Percentiles rank a stretch among this genome's conserved stretches.
These are phyloP conservation scores for Todiramphus chloris DNA, from an alignment of 2,113 vertebrate species.

Conservation along the genomic window DNA sequence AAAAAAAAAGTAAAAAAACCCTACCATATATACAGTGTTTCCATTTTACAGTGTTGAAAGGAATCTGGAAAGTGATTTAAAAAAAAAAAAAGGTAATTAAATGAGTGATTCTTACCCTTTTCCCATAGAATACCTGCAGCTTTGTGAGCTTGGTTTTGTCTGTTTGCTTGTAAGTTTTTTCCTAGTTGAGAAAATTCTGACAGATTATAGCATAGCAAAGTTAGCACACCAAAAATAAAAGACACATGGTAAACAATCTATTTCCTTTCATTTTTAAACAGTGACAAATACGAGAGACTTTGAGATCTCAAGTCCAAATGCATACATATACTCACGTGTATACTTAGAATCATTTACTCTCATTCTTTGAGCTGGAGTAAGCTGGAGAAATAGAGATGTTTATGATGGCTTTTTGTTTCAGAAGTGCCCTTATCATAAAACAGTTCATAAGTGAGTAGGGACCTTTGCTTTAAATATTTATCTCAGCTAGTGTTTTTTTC, in stretches of 20 bases:
- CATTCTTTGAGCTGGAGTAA: not conserved
- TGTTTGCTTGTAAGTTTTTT: not conserved
- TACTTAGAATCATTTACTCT: not conserved
- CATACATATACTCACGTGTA: not conserved
- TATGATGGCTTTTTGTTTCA: not conserved
- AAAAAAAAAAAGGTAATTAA: not conserved
- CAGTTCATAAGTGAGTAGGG: not conserved
- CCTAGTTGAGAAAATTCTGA: not conserved
- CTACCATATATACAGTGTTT: not conserved
- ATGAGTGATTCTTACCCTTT: not conserved
- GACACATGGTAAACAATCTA: not conserved
- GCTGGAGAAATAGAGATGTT: not conserved
- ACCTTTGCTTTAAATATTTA: not conserved
- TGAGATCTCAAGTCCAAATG: not conserved
- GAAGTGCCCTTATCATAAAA: not conserved
- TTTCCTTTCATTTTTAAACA: not conserved
- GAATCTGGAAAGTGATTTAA: not conserved
- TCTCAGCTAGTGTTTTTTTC: not conserved
- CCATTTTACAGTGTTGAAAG: not conserved
- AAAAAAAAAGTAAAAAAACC: not conserved
- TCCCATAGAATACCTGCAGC: not conserved
- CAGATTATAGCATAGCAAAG: not conserved
- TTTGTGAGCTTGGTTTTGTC: not conserved
- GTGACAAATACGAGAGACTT: not conserved
- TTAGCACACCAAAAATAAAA: not conserved